A percentile compares a stretch with the other conserved stretches of the same genome.
Evolutionary conservation across 2,888 invertebrate genomes (phyloP).

Genomic region (Epistrophella euchroma): DNA sequence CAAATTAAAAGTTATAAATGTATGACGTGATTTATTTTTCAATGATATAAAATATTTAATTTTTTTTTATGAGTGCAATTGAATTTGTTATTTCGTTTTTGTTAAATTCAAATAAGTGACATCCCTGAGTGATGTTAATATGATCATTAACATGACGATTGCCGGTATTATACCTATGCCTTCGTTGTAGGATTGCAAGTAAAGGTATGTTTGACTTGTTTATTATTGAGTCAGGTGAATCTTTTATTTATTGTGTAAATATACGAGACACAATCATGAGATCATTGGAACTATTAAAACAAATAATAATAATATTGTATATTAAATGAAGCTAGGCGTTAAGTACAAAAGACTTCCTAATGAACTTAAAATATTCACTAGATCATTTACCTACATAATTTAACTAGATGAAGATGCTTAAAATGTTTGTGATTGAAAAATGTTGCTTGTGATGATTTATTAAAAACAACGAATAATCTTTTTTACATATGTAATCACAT

Average conservation of each 20-base stretch:
- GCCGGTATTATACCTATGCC: neutral
- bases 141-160: slow-evolving; percentile 24
- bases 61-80: slow-evolving; percentile 17
- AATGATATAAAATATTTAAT: slow-evolving; percentile 2
- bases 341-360: slow-evolving; percentile 32
- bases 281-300: slow-evolving; percentile 51
- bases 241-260: slow-evolving; percentile 34
- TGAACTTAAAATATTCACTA: neutral
- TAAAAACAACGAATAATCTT: too few relatives aligned
- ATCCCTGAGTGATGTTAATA: slow-evolving; percentile 32
- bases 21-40: slow-evolving; percentile 19
- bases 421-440: neutral
- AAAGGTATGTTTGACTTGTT: slow-evolving; percentile 51
- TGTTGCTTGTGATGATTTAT: neutral
- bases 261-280: slow-evolving; percentile 49
- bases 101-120: slow-evolving; percentile 7
- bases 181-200: neutral
- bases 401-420: neutral
- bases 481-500: too few relatives aligned
- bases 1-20: slow-evolving; percentile 18
- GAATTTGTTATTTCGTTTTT: neutral
- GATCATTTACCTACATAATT: neutral
- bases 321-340: neutral
- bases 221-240: slow-evolving; percentile 60
- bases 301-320: slow-evolving; percentile 11